Percentiles rank a stretch among this genome's conserved stretches.
Evolutionary conservation across 2,113 vertebrate species (phyloP).

Genomic region (Tenebrosternarchus preto): DNA sequence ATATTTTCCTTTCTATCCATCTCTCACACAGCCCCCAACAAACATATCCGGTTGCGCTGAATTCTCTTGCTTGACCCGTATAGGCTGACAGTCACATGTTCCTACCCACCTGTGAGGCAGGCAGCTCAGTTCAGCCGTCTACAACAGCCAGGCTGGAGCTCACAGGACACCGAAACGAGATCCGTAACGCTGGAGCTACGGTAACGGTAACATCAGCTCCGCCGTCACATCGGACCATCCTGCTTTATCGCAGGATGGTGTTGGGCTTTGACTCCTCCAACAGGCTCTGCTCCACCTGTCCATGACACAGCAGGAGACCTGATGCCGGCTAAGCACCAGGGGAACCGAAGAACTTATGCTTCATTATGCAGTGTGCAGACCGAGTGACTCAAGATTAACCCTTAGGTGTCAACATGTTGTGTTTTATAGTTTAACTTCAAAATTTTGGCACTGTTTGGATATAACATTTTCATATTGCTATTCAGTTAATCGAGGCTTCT

Average conservation of each 20-base stretch:
- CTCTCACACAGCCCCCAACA: neutral
- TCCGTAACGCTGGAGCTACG: no score
- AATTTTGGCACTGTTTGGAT: no score
- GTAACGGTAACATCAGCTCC: neutral
- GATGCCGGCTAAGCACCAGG: neutral
- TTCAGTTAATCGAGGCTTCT: no score
- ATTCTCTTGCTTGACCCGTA: neutral
- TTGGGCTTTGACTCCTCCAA: neutral
- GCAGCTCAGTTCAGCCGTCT: slow-evolving; percentile 18
- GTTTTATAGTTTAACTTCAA: no score
- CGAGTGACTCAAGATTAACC: no score
- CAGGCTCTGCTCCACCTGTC: neutral
- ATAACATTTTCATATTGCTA: no score
- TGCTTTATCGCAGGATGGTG: neutral
- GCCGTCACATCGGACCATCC: neutral
- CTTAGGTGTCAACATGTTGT: no score
- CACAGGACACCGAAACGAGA: neutral
- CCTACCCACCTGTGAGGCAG: slow-evolving; percentile 21
- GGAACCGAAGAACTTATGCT: slow-evolving; percentile 19
- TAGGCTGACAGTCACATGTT: slow-evolving; percentile 24
- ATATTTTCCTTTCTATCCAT: neutral
- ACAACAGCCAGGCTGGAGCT: neutral
- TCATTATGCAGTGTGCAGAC: neutral
- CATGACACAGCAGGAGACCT: slow-evolving; percentile 17
- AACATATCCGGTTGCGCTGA: slow-evolving; percentile 37